Evolutionary conservation across 2,113 vertebrate genomes (phyloP).

Genomic region (Chloropsis cyanopogon): DNA sequence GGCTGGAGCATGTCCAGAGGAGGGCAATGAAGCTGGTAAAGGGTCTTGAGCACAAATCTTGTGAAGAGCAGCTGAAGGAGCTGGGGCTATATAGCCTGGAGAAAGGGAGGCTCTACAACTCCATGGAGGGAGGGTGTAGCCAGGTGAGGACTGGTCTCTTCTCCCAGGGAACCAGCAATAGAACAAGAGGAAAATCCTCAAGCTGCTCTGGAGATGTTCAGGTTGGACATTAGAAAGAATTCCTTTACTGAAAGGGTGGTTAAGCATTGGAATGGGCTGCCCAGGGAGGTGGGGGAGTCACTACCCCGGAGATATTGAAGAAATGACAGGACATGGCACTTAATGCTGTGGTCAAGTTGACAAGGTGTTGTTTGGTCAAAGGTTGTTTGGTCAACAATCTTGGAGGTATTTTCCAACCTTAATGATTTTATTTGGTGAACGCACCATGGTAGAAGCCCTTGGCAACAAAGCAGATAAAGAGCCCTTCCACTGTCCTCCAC

Average conservation of each 20-base stretch:
- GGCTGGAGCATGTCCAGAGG: fast-evolving
- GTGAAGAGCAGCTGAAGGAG: neutral
- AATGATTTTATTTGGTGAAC: neutral
- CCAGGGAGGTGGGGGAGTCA: no score
- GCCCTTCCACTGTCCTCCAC: neutral
- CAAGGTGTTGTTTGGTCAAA: neutral
- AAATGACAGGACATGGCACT: neutral
- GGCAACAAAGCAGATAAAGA: neutral
- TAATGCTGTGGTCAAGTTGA: neutral
- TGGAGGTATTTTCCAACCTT: neutral
- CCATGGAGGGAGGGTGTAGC: neutral
- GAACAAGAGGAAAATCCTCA: neutral
- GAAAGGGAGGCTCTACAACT: neutral
- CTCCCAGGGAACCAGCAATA: neutral
- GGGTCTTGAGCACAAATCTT: neutral
- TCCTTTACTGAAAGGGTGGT: neutral
- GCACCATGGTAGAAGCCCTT: neutral
- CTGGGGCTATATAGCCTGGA: neutral
- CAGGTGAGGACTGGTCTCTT: neutral
- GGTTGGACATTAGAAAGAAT: neutral
- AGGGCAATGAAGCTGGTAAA: fast-evolving
- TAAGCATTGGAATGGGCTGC: neutral
- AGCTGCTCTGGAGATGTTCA: neutral
- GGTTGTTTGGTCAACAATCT: neutral
- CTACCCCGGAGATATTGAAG: neutral